Evolutionary conservation across 2,797 vertebrate genomes (phyloP), one percentile per base, ranked within the genome.

Genomic region (Acanthopagrus latus): DNA sequence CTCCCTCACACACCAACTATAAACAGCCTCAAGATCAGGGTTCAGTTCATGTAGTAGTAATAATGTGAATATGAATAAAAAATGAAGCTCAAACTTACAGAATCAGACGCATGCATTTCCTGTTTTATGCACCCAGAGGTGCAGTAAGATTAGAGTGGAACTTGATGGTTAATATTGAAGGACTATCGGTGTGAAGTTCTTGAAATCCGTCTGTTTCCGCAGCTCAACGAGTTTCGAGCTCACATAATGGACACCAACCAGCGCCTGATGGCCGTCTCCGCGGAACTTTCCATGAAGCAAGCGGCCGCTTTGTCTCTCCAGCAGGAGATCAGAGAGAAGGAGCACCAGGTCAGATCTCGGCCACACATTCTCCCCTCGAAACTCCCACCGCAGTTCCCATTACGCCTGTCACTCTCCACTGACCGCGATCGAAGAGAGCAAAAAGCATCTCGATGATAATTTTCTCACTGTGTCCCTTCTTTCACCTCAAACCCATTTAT

Each of bases 241-340:
- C 95, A 81, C 46, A 94, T 98, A 62, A 95, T 94, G 57, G 82
- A 92, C 21, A 90, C 85, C 69, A 96, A 94, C 8, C 89, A 90
- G 64, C 93, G 96, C 72, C 82, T 96, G 86, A 98, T 96, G 96
- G 96, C 97, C 13, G 73, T 95, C 5, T 89, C 96, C 33, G 96
- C 97, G 1, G 97, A 98, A 75, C 68, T 99, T 50, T 96, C 97
- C 78, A 95, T 97, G 97, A 95, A 94, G 64, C 96, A 98, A 90
- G 96, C 95, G 0, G 78, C 90, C 27, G 84, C 93, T 54, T 88
- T 96, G 78, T 93, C 94, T 80, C 95, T 97, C 52, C 96, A 97
- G 64, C 95, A 96, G 70, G 96, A 98, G 93, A 86, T 96, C 77
- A 95, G 86, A 80, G 94, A 97, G 74, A 97, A 94, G 65, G 94